phyloP scores from a whole-genome alignment of 2,888 invertebrate species.

The Epistrophe grossulariae region DNA sequence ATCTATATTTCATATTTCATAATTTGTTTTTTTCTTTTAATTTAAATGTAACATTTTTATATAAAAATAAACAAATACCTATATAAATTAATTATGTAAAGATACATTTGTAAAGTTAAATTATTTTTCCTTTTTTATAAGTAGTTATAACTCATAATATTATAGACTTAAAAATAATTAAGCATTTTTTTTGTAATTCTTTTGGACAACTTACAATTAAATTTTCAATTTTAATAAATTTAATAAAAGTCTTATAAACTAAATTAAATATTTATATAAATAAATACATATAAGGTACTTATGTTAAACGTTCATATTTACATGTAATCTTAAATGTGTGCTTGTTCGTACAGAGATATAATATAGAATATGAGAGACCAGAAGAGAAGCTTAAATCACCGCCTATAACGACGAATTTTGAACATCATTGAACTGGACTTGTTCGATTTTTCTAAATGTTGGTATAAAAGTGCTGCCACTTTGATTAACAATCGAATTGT shows the following conservation, averaged over 20 bases:
- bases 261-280: neutral
- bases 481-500: conserved; percentile 82
- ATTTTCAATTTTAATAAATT: conserved; percentile 8
- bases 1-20: neutral
- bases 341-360: conserved; percentile 50
- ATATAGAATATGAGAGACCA: neutral
- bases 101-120: neutral
- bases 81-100: conserved; percentile 38
- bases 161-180: neutral
- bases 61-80: conserved; percentile 71
- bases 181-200: neutral
- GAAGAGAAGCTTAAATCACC: neutral
- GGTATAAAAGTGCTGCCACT: conserved; percentile 81
- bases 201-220: conserved; percentile 11
- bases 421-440: conserved; percentile 79
- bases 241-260: conserved; percentile 2
- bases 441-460: conserved; percentile 82
- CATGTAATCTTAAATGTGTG: conserved; percentile 39
- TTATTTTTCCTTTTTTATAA: neutral
- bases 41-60: conserved; percentile 13
- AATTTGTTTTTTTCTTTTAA: neutral
- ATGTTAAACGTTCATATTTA: conserved; percentile 60
- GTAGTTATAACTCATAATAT: neutral
- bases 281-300: conserved; percentile 33
- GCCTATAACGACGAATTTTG: conserved; percentile 77